Conservation (phyloP, 2,888 invertebrate species). For the Trisateles emortualis region DNA sequence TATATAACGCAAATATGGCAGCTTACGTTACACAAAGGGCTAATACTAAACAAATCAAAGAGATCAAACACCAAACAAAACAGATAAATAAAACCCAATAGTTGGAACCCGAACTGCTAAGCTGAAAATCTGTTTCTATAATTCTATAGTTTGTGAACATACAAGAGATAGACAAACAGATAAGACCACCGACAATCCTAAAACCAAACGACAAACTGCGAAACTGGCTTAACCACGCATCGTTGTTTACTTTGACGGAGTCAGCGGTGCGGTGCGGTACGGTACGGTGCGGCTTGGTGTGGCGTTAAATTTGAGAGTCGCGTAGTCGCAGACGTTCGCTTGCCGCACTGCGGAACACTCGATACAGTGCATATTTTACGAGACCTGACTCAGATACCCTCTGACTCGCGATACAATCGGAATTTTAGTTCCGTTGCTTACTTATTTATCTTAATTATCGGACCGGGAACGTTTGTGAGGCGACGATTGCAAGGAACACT, state of each 20-base stretch:
- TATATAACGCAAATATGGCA: not conserved
- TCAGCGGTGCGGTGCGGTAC: conserved; percentile 43
- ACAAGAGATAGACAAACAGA: conserved; percentile 44
- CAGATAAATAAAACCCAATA: conserved; percentile 28
- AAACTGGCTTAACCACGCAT: conserved; percentile 67
- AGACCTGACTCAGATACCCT: conserved; percentile 58
- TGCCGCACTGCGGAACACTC: conserved; percentile 77
- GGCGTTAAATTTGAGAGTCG: conserved; percentile 63
- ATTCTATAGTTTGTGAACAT: conserved; percentile 32
- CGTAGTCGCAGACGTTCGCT: conserved; percentile 55
- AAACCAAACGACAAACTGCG: conserved; percentile 62
- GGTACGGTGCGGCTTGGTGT: conserved; percentile 32
- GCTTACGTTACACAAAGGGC: conserved; percentile 10
- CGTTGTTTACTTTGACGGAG: conserved; percentile 75
- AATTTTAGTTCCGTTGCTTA: conserved; percentile 41
- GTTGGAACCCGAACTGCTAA: conserved; percentile 31
- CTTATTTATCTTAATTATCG: conserved; percentile 50
- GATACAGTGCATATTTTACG: conserved; percentile 84
- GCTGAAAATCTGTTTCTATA: conserved; percentile 44
- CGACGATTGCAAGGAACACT: conserved; percentile 41
- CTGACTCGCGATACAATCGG: conserved; percentile 53
- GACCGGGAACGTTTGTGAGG: conserved; percentile 40
- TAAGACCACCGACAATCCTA: conserved; percentile 44
- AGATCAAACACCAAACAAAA: conserved; percentile 13
- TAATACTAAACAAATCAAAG: conserved; percentile 7